Base-by-base conservation (phyloP, 2,113 vertebrate genomes). In the Podocnemis expansa region DNA sequence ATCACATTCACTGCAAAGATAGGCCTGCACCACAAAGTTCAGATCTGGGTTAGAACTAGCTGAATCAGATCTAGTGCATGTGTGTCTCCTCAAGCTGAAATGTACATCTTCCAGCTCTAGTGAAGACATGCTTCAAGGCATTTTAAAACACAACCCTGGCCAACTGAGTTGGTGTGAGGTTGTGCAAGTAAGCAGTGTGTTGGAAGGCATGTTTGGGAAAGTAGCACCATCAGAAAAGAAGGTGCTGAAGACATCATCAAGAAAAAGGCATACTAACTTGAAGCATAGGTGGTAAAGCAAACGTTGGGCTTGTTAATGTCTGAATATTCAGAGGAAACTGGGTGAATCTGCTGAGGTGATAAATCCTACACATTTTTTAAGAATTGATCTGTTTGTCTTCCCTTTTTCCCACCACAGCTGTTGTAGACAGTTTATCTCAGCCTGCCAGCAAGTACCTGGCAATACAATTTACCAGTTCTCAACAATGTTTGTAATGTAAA, bases 291-390 rank as follows among this genome's bases (percentile, higher is more conserved):
- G 22, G 1, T 60, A 75, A 73, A 78, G 21, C 21, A 31, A 75
- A 78, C n/a, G 4, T 34, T 52, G 90, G 43, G 47, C 14, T 27
- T 27, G 54, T 49, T 5, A 29, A 82, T 10, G 25, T 80, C 45
- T 5, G 10, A 87, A 9, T 0, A 0, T 67, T 5, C 1, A 3
- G 0, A 19, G 60, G n/a, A 67, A 34, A n/a, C 31, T 82, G 83
- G 19, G 58, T 51, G 31, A 85, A 24, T 16, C 2, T 10, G 58
- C 16, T 14, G 5, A 17, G 14, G 16, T 52, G 51, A 52, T 52
- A 52, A 52, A 52, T 52, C 51, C 51, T 52, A 17, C 14, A 52
- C 14, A 52, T 52, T 52, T 47, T 85, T 70, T 31, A 89, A 75
- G 34, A 85, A 13, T 25, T 84, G 5, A 8, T 90, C 41, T 67